Percentiles rank a stretch among this genome's conserved stretches.
Conservation (phyloP, 1,140 invertebrate species). For the Ptiloglossa arizonensis region DNA sequence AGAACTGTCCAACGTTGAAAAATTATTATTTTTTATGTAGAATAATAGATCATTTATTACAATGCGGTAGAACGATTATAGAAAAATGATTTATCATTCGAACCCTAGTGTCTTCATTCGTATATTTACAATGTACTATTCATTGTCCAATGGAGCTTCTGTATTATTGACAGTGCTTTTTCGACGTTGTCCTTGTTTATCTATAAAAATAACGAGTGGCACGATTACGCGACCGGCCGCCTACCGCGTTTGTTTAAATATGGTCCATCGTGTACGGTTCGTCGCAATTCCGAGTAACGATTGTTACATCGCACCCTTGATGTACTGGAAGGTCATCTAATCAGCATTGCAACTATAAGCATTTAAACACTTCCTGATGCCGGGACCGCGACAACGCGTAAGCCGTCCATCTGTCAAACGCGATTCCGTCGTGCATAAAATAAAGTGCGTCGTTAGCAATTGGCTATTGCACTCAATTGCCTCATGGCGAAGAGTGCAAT, state of each 20-base stretch:
- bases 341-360: conserved; percentile 15
- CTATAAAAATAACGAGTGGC: conserved; percentile 25
- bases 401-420: background rate
- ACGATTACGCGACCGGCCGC: conserved; percentile 6
- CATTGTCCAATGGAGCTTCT: too few relatives aligned
- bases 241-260: conserved; percentile 33
- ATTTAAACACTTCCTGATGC: conserved; percentile 22
- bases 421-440: conserved; percentile 16
- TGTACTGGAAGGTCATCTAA: conserved; percentile 45
- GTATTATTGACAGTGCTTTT: background rate
- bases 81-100: too few relatives aligned
- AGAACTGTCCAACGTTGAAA: too few relatives aligned
- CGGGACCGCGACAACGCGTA: background rate
- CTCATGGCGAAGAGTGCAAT: background rate
- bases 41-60: too few relatives aligned
- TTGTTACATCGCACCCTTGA: conserved; percentile 52
- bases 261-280: background rate
- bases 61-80: too few relatives aligned
- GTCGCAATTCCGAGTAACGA: conserved; percentile 41
- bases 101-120: too few relatives aligned
- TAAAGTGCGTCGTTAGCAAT: conserved; percentile 15
- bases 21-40: too few relatives aligned
- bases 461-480: conserved; percentile 12
- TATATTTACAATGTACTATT: too few relatives aligned
- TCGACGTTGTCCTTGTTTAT: background rate